Conservation (phyloP, 1,140 invertebrate genomes). For the Chymomyza costata region DNA sequence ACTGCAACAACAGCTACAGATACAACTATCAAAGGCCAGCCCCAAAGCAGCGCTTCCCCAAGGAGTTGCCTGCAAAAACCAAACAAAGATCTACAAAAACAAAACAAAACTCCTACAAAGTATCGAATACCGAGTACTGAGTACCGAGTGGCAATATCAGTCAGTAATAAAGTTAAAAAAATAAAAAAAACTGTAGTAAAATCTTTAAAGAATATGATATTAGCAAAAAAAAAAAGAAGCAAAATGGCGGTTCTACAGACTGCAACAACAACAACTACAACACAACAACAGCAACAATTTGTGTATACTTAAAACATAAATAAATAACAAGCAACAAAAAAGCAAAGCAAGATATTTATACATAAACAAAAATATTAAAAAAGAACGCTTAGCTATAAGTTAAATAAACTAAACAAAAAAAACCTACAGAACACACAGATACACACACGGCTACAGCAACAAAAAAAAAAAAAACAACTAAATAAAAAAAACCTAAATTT, state of each 20-base stretch:
- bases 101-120: not conserved
- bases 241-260: constrained; percentile 30
- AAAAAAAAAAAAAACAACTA: constrained; percentile 21
- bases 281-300: constrained; percentile 37
- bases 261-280: too few relatives aligned
- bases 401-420: constrained; percentile 53
- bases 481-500: constrained; percentile 35
- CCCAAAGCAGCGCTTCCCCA: constrained; percentile 15
- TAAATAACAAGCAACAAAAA: constrained; percentile 38
- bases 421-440: constrained; percentile 14
- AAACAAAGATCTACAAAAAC: constrained; percentile 12
- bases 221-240: constrained; percentile 38
- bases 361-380: constrained; percentile 53
- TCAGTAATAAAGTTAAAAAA: constrained; percentile 46
- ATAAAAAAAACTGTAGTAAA: constrained; percentile 48
- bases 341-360: constrained; percentile 59
- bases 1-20: not conserved
- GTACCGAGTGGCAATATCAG: constrained; percentile 58
- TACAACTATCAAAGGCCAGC: too few relatives aligned
- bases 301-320: constrained; percentile 59
- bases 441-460: constrained; percentile 9
- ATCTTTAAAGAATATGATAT: constrained; percentile 43
- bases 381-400: constrained; percentile 67
- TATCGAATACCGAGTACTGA: not conserved
- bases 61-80: too few relatives aligned